These are phyloP conservation scores for Buathra laborator DNA, from an alignment of 2,888 invertebrate species.

Conservation along the genomic window DNA sequence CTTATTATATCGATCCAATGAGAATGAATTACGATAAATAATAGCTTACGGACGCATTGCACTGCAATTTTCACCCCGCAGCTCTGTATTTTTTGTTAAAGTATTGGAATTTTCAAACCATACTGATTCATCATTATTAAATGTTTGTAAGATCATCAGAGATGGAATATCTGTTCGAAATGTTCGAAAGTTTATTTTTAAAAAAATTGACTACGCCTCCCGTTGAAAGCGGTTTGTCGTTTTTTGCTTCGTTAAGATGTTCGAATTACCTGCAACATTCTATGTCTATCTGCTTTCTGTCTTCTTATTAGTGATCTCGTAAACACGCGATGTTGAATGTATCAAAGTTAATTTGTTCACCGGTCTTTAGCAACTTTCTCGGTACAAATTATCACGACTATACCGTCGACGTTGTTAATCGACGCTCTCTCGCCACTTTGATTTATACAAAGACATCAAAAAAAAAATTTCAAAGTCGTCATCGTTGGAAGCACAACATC, in stretches of 20 bases:
- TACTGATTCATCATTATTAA: no score
- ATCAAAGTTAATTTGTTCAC: not conserved
- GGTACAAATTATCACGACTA: not conserved
- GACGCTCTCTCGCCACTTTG: conserved; percentile 2
- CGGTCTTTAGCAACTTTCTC: conserved; percentile 23
- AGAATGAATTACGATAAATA: no score
- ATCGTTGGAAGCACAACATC: not conserved
- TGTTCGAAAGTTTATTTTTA: no score
- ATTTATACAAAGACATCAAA: conserved; percentile 23
- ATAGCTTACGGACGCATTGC: no score
- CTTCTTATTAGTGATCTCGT: not conserved
- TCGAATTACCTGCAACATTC: not conserved
- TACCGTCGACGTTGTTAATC: conserved; percentile 8
- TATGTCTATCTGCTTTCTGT: not conserved
- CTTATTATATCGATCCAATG: no score
- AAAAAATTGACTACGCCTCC: no score
- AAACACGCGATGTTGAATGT: not conserved
- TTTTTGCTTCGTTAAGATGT: not conserved
- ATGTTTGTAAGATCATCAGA: no score
- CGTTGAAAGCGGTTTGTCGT: not conserved
- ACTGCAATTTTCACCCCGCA: no score
- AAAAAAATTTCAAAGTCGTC: conserved; percentile 27
- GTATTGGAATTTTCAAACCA: no score
- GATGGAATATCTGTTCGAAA: no score
- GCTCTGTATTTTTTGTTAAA: no score